Evolutionary conservation across 2,888 invertebrate genomes (phyloP).

Genomic region (Drosophila nr. fundita): DNA sequence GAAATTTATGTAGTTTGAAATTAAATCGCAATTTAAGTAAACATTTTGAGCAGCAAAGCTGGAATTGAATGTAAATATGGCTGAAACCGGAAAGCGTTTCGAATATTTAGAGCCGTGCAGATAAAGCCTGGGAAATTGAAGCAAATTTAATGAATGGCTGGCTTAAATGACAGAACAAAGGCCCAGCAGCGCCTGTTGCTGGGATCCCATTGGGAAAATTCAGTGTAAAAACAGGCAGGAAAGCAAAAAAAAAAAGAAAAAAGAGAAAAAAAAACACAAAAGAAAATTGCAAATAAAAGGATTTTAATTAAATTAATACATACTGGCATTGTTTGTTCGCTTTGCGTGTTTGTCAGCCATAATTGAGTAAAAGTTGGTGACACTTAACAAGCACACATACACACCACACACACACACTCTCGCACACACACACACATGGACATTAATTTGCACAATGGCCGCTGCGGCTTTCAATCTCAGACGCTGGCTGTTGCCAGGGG

Average conservation of each 20-base stretch:
- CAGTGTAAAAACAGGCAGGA: background rate
- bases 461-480: constrained; percentile 71
- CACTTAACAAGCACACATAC: constrained; percentile 60
- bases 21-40: background rate
- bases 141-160: constrained; percentile 26
- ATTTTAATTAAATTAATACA: constrained; percentile 81
- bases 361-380: constrained; percentile 77
- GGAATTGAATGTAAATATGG: too few relatives aligned
- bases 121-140: constrained; percentile 10
- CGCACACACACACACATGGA: constrained; percentile 4
- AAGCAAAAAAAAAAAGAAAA: background rate
- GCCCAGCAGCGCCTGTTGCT: constrained; percentile 11
- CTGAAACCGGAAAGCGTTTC: background rate
- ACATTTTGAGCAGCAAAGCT: background rate
- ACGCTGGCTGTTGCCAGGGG: constrained; percentile 28
- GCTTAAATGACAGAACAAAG: constrained; percentile 12
- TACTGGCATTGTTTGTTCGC: constrained; percentile 63
- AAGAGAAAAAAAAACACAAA: constrained; percentile 25
- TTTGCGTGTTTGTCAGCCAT: constrained; percentile 63
- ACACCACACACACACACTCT: constrained; percentile 6
- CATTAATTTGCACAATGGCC: constrained; percentile 62
- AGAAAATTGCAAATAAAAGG: constrained; percentile 65
- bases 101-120: background rate
- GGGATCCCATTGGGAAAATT: constrained; percentile 34
- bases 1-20: background rate